Evolutionary conservation across 2,113 vertebrate genomes (phyloP), one percentile per base, ranked within the genome.

Genomic region (Tragelaphus buxtoni): DNA sequence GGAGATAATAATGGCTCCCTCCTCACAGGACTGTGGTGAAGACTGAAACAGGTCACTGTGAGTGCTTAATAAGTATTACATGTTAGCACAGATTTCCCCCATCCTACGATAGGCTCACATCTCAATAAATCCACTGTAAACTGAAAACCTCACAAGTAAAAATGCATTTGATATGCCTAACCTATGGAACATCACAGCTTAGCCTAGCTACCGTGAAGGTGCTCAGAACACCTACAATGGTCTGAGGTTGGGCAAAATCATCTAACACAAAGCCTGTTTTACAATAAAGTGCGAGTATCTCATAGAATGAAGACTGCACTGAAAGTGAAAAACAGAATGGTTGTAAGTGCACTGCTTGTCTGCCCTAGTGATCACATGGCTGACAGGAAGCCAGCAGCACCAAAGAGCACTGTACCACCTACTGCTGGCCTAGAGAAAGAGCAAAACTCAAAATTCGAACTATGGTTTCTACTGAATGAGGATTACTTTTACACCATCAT

Each of bases 301-400:
- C 79, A 26, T 3, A n/a, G 3, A 39, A 13, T 55, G 51, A 55
- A 82, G 20, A 55, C 1, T 26, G 20, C 22, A 39, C 51, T 26
- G n/a, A 26, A 55, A 55, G 79, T 9, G 79, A 82, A 82, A 55
- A 39, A 14, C 49, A 80, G 11, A 26, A 14, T 9, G 51, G n/a
- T 26, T 55, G 0, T 82, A 26, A 9, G 79, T 9, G 51, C 24
- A 12, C 18, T 49, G 18, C 32, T 8, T 2, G 32, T 14, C 32
- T 81, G 49, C 77, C 77, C 49, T 14, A 20, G 32, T 12, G 32
- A 35, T 81, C 18, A 12, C 45, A 12, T 3, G 49, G 49, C 77
- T 13, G 49, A 24, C 0, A 22, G 32, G 49, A 18, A 53, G 49
- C 5, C 77, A 51, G 32, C 77, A 22, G 2, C 51, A 22, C 18